Conservation (phyloP, 2,797 vertebrate species). For the Ictinia mississippiensis region DNA sequence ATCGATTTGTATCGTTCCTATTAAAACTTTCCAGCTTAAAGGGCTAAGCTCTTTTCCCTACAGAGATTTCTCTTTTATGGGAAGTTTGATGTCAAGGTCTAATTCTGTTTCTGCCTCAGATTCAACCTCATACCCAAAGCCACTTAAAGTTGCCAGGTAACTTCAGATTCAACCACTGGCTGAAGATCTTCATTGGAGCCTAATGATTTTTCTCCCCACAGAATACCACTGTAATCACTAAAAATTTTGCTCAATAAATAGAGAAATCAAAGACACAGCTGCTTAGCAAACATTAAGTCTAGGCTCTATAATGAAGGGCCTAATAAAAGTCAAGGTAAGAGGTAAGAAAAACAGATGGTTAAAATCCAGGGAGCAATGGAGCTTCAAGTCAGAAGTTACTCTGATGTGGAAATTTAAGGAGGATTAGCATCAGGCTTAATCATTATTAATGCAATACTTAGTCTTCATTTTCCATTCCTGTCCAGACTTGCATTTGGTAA, state of each 20-base stretch:
- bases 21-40: conserved; percentile 3
- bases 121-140: neutral
- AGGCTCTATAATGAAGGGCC: neutral
- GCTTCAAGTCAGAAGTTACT: neutral
- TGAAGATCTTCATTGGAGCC: neutral
- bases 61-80: neutral
- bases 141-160: neutral
- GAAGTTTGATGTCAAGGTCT: neutral
- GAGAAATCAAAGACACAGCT: neutral
- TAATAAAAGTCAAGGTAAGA: neutral
- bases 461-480: neutral
- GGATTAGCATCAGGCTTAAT: conserved; percentile 2
- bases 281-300: neutral
- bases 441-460: conserved; percentile 1
- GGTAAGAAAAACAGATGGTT: neutral
- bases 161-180: neutral
- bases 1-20: neutral
- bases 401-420: neutral
- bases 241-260: neutral
- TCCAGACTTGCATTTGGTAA: neutral
- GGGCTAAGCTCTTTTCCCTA: neutral
- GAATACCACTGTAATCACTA: neutral
- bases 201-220: neutral
- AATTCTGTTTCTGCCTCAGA: neutral
- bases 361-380: neutral